Evolutionary conservation across 1,140 invertebrate species (phyloP).

Genomic region (Solenopsis fugax): DNA sequence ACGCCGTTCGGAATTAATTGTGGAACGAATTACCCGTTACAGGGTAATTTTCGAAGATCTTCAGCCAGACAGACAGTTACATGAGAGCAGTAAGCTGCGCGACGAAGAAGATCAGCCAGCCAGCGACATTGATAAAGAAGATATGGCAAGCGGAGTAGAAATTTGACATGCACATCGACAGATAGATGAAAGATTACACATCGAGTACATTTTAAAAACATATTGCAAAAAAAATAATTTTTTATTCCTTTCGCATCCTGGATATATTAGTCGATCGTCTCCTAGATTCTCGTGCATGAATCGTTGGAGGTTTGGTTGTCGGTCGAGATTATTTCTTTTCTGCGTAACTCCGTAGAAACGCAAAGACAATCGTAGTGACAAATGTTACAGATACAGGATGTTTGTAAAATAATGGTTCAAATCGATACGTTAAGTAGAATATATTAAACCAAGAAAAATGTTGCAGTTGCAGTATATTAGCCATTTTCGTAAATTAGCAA

Average conservation of each 20-base stretch:
- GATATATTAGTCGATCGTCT: constrained; percentile 40
- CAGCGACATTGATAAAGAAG: constrained; percentile 66
- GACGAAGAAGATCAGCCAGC: constrained; percentile 55
- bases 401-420: not conserved
- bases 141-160: constrained; percentile 44
- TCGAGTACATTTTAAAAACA: constrained; percentile 22
- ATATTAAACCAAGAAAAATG: not conserved
- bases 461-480: not conserved
- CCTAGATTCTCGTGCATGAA: constrained; percentile 42
- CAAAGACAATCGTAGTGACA: not conserved
- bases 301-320: constrained; percentile 32
- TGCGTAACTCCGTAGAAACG: constrained; percentile 28
- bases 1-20: constrained; percentile 14
- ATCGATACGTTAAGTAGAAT: not conserved
- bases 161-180: constrained; percentile 61
- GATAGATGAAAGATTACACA: constrained; percentile 51
- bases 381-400: not conserved
- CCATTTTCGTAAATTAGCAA: not conserved
- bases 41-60: constrained; percentile 66
- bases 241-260: not conserved
- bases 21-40: constrained; percentile 49
- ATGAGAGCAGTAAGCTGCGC: constrained; percentile 53
- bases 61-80: constrained; percentile 43
- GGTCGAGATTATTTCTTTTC: constrained; percentile 10
- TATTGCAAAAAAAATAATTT: constrained; percentile 14